These are phyloP conservation scores for Subacronicta megacephala DNA, from an alignment of 2,888 invertebrate genomes.

Conservation along the genomic window DNA sequence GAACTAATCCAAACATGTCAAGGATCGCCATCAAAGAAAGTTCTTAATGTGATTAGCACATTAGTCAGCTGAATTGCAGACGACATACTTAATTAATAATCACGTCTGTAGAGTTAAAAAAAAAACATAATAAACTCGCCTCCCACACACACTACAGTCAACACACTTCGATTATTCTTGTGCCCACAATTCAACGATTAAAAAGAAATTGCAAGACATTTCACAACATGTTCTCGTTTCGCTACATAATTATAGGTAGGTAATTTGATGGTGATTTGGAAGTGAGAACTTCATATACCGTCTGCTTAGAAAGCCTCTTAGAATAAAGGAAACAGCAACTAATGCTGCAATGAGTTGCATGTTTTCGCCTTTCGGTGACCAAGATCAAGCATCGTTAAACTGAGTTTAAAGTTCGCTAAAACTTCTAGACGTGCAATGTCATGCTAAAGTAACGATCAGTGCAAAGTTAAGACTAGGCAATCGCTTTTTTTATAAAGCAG, in stretches of 20 bases:
- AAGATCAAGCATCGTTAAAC: slow-evolving; percentile 25
- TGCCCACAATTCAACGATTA: slow-evolving; percentile 34
- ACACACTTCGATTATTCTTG: slow-evolving; percentile 13
- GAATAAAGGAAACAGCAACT: slow-evolving; percentile 4
- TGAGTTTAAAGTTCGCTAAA: slow-evolving; percentile 14
- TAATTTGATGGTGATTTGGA: slow-evolving; percentile 39
- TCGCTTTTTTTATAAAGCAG: neutral
- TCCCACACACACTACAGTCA: slow-evolving; percentile 31
- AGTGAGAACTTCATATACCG: slow-evolving; percentile 21
- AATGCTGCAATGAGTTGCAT: slow-evolving; percentile 24
- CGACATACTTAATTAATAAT: slow-evolving; percentile 30
- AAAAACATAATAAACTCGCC: slow-evolving; percentile 12
- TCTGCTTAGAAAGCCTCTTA: slow-evolving; percentile 23
- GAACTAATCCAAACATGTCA: slow-evolving; percentile 26
- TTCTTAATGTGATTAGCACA: slow-evolving; percentile 25
- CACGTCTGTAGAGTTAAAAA: slow-evolving; percentile 17
- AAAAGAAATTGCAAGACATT: slow-evolving; percentile 35
- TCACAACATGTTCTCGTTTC: slow-evolving; percentile 26
- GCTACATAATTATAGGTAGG: slow-evolving; percentile 34
- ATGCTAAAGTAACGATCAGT: neutral
- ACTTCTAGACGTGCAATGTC: neutral
- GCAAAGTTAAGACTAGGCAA: too few species aligned
- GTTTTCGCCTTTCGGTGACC: slow-evolving; percentile 17
- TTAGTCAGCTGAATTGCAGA: slow-evolving; percentile 29
- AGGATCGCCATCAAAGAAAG: slow-evolving; percentile 28